Base-by-base conservation (phyloP, 2,888 invertebrate species). In the Mythimna albipuncta region DNA sequence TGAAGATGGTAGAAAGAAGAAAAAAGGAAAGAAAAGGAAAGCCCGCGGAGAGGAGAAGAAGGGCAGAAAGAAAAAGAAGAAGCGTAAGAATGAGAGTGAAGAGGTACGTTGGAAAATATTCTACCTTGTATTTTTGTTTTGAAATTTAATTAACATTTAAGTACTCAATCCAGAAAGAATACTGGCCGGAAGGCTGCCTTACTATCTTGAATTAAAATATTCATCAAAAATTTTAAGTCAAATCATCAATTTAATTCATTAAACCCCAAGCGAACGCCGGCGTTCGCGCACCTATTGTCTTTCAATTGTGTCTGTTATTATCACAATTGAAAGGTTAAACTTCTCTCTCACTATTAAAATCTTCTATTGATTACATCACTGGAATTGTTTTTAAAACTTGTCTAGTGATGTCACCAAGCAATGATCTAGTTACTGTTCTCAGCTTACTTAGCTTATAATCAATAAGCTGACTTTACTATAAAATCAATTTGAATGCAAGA, bases 1-100 rank as follows among this genome's bases (percentile, higher is more conserved):
- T 69, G 98, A 98, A 90, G 98, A 98, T 94, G 97, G 97, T 66
- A 97, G 98, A 87, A 98, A 98, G 93, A 98, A 98, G 95, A 99
- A 99, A 91, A 99, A 99, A 89, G 99, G 99, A 38, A 99, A 99
- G 93, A 99, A 99, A 92, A 97, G 99, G 90, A 99, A 99, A 96
- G 98, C 98, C 69, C 97, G 98, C 87, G 98, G 98, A 88, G 99
- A 99, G 92, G 98, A 98, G 73, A 98, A 99, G 93, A 99, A 98
- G 91, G 99, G 98, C 84, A 98, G 98, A 93, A 98, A 99, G 95
- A 98, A 99, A 95, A 99, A 99, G 97, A 99, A 99, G 96, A 98
- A 98, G 97, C 98, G 98, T 93, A 99, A 98, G 97, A 98, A 98
- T 94, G 99, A 99, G 85, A 99, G 98, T 93, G 98, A 98, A 89